These are phyloP conservation scores for Papilio aristodemus DNA, from an alignment of 1,140 invertebrate genomes.

Conservation along the genomic window DNA sequence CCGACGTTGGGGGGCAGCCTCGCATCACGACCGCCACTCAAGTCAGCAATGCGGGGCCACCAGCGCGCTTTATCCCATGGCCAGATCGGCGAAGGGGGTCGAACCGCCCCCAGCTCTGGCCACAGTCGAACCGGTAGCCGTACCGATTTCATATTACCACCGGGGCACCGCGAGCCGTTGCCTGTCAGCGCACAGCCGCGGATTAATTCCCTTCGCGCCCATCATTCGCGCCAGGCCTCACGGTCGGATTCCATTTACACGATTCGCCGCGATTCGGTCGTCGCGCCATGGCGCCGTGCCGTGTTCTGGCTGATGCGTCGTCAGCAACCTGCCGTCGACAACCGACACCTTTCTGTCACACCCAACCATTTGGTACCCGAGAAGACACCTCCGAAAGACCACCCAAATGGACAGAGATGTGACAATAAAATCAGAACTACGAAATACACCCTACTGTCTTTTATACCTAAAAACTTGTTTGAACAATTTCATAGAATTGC, in stretches of 20 bases:
- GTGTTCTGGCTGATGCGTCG: constrained; percentile 83
- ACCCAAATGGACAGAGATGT: constrained; percentile 90
- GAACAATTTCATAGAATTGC: constrained; percentile 99
- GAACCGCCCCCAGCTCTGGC: constrained; percentile 78
- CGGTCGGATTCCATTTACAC: constrained; percentile 94
- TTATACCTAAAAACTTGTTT: constrained; percentile 97
- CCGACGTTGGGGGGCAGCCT: constrained; percentile 78
- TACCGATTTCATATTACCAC: constrained; percentile 93
- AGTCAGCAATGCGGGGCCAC: constrained; percentile 86
- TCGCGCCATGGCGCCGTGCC: constrained; percentile 85
- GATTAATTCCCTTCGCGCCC: constrained; percentile 80
- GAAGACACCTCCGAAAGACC: constrained; percentile 87
- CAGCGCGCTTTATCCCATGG: constrained; percentile 93
- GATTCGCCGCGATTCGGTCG: constrained; percentile 85
- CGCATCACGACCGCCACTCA: constrained; percentile 80
- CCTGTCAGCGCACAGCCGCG: constrained; percentile 77
- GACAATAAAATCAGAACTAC: constrained; percentile 96
- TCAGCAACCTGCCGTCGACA: constrained; percentile 84
- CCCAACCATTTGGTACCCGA: constrained; percentile 91
- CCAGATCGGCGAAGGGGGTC: constrained; percentile 85
- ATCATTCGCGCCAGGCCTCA: constrained; percentile 84
- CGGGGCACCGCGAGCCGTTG: constrained; percentile 84
- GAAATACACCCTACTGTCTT: constrained; percentile 96
- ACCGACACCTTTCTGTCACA: constrained; percentile 86
- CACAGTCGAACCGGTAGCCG: constrained; percentile 91